Conservation (phyloP, 2,113 vertebrate species). For the Colaptes auratus region DNA sequence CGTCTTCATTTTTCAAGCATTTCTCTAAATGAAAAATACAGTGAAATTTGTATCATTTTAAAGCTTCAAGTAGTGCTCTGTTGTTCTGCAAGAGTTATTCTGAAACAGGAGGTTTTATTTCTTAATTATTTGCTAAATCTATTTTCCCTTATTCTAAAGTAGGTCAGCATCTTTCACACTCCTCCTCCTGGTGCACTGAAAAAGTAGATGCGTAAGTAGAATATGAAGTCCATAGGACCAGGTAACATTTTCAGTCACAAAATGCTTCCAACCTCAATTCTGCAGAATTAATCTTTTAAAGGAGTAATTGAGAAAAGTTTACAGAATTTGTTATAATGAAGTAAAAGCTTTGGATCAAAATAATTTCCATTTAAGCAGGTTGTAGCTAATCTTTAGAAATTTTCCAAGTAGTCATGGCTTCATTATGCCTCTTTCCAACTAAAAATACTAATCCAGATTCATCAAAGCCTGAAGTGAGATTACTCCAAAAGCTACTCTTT, state of each 20-base stretch:
- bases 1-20: constrained; percentile 72
- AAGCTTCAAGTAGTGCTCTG: not conserved
- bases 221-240: not conserved
- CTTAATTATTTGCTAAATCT: not conserved
- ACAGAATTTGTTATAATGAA: not conserved
- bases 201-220: not conserved
- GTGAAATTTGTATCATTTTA: not conserved
- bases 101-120: not conserved
- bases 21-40: constrained; percentile 71
- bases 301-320: not conserved
- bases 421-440: not conserved
- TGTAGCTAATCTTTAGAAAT: not conserved
- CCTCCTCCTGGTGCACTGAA: not conserved
- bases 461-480: not conserved
- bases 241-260: not conserved
- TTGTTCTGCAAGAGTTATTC: not conserved
- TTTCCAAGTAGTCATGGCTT: not conserved
- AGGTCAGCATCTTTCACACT: constrained; percentile 1
- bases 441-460: constrained; percentile 17
- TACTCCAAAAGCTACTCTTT: not conserved
- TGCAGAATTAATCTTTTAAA: not conserved
- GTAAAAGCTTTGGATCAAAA: constrained; percentile 12
- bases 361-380: not conserved
- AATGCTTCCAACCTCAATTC: not conserved
- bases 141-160: not conserved